Evolutionary conservation across 1,140 invertebrate genomes (phyloP).

Genomic region (Prorops nasuta): DNA sequence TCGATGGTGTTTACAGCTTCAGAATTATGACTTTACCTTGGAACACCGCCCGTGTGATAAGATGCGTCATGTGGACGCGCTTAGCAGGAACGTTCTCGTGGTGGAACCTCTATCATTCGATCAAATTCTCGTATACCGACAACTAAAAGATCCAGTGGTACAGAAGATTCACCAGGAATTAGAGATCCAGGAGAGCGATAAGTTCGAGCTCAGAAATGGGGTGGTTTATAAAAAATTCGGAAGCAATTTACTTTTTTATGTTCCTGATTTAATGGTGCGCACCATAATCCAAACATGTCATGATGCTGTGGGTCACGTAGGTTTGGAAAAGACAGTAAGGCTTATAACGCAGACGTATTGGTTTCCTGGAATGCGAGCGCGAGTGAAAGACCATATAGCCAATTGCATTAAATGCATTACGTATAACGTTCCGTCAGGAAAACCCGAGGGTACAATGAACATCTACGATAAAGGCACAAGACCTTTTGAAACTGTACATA

Average conservation of each 20-base stretch:
- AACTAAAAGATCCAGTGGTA: neutral
- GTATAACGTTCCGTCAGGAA: slow-evolving; percentile 23
- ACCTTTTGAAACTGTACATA: slow-evolving; percentile 35
- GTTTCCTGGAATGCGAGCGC: slow-evolving; percentile 26
- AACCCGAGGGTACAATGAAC: slow-evolving; percentile 25
- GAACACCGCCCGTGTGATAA: slow-evolving; percentile 28
- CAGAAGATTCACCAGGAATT: neutral
- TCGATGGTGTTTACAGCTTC: slow-evolving; percentile 27
- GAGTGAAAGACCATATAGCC: slow-evolving; percentile 18
- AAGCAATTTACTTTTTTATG: slow-evolving; percentile 1
- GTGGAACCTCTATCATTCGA: neutral
- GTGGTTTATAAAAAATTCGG: slow-evolving; percentile 1
- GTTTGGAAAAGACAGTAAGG: slow-evolving; percentile 20
- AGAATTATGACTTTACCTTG: slow-evolving; percentile 32
- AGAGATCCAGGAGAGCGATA: neutral
- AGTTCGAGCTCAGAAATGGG: neutral
- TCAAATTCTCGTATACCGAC: neutral
- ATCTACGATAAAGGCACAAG: slow-evolving; percentile 22
- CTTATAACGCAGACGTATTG: slow-evolving; percentile 27
- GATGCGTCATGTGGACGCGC: slow-evolving; percentile 35
- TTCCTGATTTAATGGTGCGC: slow-evolving; percentile 2
- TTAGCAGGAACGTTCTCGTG: slow-evolving; percentile 24
- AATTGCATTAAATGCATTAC: slow-evolving; percentile 23
- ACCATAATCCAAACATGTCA: slow-evolving; percentile 5
- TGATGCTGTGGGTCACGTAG: slow-evolving; percentile 2